A percentile compares a stretch with the other conserved stretches of the same genome.
phyloP scores from a whole-genome alignment of 2,113 vertebrate species.

The Haemorhous mexicanus region DNA sequence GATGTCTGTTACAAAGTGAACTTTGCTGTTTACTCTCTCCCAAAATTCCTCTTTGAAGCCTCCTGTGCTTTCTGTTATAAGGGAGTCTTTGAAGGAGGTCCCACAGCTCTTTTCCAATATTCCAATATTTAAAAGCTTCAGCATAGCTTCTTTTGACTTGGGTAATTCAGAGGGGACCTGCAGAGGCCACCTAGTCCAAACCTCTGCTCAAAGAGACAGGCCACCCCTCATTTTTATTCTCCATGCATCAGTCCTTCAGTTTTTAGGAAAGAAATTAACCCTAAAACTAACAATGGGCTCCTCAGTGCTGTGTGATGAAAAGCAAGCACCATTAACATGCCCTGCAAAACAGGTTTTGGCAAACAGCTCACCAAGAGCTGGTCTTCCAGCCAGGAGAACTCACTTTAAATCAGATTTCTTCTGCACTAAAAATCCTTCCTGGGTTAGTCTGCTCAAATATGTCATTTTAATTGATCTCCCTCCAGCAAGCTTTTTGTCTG shows the following conservation, averaged over 20 bases:
- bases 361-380: background rate
- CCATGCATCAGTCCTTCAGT: background rate
- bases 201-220: background rate
- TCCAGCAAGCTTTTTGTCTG: conserved; percentile 25
- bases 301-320: background rate
- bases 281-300: background rate
- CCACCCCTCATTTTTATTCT: background rate
- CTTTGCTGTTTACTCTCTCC: background rate
- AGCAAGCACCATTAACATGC: background rate
- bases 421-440: conserved; percentile 40
- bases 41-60: background rate
- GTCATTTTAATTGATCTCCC: conserved; percentile 40
- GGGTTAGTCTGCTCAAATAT: conserved; percentile 30
- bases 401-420: conserved; percentile 46
- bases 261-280: background rate
- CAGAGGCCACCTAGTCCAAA: background rate
- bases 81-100: background rate
- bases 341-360: conserved; percentile 10
- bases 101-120: background rate
- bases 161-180: background rate
- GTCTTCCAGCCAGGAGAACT: conserved; percentile 18
- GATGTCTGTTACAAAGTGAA: background rate
- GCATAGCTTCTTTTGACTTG: background rate
- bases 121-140: background rate
- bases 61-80: background rate